Base-by-base conservation (phyloP, 2,888 invertebrate species). In the Orthonevra nobilis region DNA sequence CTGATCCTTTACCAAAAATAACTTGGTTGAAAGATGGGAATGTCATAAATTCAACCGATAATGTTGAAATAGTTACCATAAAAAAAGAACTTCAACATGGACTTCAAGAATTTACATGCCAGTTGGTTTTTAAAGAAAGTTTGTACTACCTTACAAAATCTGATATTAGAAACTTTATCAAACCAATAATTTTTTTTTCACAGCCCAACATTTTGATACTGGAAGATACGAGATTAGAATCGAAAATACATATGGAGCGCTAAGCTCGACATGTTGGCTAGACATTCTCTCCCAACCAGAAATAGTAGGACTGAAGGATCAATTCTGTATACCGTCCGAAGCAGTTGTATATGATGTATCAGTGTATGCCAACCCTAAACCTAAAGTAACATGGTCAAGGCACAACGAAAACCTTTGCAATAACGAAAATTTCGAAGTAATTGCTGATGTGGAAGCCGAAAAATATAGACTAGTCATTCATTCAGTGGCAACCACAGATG, bases 1-100 rank as follows among this genome's bases (percentile, higher is more conserved):
- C 96, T 4, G 96, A 97, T 90, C 98, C 98, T 0, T 90, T 93
- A 79, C 98, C 98, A 0, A 94, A 96, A 82, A 92, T 96, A 44
- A 91, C 92, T 72, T 98, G 98, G 98, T 91, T 92, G 28, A 93
- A 93, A 83, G 93, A 96, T 84, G 95, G 94, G 2, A 89, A 90
- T 42, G 92, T 93, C 84, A 90, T 96, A 17, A 88, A 90, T 1
- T 90, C 91, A 2, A 92, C 93, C 82, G 93, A 92, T 2, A 92
- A 92, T 48, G 90, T 94, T 19, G 90, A 93, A 52, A 89, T 92
- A 26, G 91, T 92, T 72, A 89, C 92, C 56, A 91, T 93, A 36
- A 90, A 91, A 81, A 93, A 92, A 83, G 92, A 93, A 34, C 90
- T 93, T 15, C 93, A 94, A 58, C 92, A 96, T 85, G 93, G 93